Evolutionary conservation across 1,140 invertebrate genomes (phyloP), one percentile per base, ranked within the genome.

Genomic region (Drosophila quadrilineata): DNA sequence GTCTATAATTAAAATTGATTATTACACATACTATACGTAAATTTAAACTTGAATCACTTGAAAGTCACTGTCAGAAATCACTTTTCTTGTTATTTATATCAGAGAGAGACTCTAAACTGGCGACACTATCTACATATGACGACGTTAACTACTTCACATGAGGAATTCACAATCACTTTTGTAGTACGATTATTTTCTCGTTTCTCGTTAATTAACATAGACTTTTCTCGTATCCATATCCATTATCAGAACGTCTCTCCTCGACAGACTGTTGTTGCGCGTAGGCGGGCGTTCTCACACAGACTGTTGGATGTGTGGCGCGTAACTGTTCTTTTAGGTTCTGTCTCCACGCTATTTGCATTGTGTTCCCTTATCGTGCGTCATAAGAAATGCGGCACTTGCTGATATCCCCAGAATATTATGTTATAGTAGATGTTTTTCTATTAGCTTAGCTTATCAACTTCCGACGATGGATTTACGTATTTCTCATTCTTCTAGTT

Each of bases 361-460:
- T 9, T 45, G 22, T 54, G 52, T 57, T 45, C 19, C 12, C 46
- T 50, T 50, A 50, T 50, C 46, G 19, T 8, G n/a, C 19, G 46
- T 50, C 46, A 35, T 35, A 6, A 28, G 2, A 14, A 53, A 3
- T 54, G 28, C 48, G 49, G 38, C 16, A 45, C 19, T 63, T 54
- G 29, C 3, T 12, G 35, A 14, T 31, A 10, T 48, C 28, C 17
- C 6, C 3, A 6, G 12, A 19, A 16, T 31, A 43, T 10, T 14
- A 38, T n/a, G n/a, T n/a, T n/a, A 6, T 28, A 26, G 41, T 22
- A n/a, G n/a, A n/a, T n/a, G n/a, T 49, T 29, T 9, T 29, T 14
- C 17, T 45, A 3, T 33, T 33, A 26, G 33, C 6, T 33, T 21
- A 31, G 60, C 53, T 64, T 65, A 57, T 65, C 62, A 43, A 50